Conservation (phyloP, 2,113 vertebrate species). For the Anoplopoma fimbria region DNA sequence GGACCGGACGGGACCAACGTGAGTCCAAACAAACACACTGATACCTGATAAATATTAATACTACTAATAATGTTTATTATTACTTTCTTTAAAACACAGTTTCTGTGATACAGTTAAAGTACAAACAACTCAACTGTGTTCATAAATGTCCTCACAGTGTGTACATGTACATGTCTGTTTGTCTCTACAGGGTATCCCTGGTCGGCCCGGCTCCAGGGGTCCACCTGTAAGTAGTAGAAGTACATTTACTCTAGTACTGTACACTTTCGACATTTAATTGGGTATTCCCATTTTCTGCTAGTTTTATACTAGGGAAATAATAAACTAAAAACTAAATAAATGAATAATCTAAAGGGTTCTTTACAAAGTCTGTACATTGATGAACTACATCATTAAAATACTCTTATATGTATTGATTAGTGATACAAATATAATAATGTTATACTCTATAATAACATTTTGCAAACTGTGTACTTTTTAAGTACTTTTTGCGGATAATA, state of each 20-base stretch:
- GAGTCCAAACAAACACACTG: conserved; percentile 45
- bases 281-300: background rate
- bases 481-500: too few species aligned
- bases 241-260: background rate
- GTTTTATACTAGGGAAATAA: background rate
- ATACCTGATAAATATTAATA: background rate
- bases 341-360: too few species aligned
- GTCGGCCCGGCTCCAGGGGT: conserved; percentile 73
- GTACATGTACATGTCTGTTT: background rate
- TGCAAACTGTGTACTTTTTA: too few species aligned
- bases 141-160: background rate
- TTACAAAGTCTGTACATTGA: too few species aligned
- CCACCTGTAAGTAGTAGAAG: conserved; percentile 69
- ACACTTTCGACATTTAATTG: background rate
- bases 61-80: background rate
- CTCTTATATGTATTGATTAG: background rate
- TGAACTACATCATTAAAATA: background rate
- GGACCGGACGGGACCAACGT: conserved; percentile 70
- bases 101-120: background rate
- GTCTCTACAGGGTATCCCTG: conserved; percentile 71
- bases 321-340: background rate
- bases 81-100: background rate
- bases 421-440: background rate
- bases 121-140: background rate
- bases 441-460: too few species aligned